Conservation (phyloP, 2,797 vertebrate species). For the Lagodon rhomboides region DNA sequence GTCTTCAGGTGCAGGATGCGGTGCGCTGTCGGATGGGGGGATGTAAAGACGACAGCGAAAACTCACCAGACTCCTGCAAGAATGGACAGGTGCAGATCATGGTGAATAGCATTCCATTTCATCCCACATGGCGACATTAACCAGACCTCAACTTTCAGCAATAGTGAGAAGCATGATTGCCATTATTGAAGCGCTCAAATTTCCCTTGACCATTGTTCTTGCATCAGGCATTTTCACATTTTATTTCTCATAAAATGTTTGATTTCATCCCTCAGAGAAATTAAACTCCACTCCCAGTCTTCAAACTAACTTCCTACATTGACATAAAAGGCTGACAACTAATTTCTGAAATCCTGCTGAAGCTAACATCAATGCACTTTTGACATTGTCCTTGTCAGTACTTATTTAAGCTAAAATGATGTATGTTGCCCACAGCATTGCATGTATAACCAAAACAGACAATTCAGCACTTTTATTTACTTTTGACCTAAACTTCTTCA, state of each 20-base stretch:
- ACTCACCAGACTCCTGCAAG: constrained; percentile 98
- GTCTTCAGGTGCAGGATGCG: constrained; percentile 94
- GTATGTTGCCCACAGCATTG: not conserved
- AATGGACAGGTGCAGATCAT: constrained; percentile 99
- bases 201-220: constrained; percentile 28
- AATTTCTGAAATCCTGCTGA: not conserved
- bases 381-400: not conserved
- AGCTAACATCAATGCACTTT: not conserved
- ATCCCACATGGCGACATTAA: constrained; percentile 68
- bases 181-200: constrained; percentile 25
- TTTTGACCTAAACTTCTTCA: constrained; percentile 43
- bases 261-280: constrained; percentile 8
- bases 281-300: constrained; percentile 5
- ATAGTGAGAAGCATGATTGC: constrained; percentile 35
- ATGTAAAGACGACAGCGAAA: constrained; percentile 97
- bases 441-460: constrained; percentile 18
- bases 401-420: not conserved
- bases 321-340: not conserved
- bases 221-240: constrained; percentile 30
- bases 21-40: constrained; percentile 97
- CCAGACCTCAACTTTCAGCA: constrained; percentile 18
- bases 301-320: constrained; percentile 15
- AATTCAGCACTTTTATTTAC: constrained; percentile 53
- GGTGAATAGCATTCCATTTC: constrained; percentile 94
- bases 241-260: constrained; percentile 5